phyloP scores from a whole-genome alignment of 1,140 invertebrate species.

The Drosophila trapezifrons region DNA sequence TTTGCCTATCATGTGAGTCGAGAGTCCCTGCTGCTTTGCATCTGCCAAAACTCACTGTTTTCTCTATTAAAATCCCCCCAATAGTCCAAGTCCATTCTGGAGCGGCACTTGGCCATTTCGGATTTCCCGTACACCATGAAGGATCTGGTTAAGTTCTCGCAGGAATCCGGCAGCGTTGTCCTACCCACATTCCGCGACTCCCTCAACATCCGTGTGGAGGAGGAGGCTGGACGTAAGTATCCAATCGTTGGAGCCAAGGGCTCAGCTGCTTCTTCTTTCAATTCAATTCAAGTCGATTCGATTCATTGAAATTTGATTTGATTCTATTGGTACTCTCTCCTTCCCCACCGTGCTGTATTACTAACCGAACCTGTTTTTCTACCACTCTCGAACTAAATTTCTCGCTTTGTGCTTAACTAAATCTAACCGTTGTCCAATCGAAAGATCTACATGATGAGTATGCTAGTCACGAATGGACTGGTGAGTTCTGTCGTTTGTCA shows the following conservation, averaged over 20 bases:
- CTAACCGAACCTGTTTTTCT: slow-evolving; percentile 68
- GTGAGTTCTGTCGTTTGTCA: slow-evolving; percentile 77
- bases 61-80: slow-evolving; percentile 21
- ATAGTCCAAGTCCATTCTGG: slow-evolving; percentile 91
- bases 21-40: background rate
- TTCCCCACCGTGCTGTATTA: slow-evolving; percentile 44
- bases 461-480: slow-evolving; percentile 83
- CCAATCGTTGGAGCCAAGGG: background rate
- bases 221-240: slow-evolving; percentile 90
- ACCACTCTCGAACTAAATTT: slow-evolving; percentile 60
- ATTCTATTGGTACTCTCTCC: slow-evolving; percentile 51
- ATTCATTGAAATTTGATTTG: slow-evolving; percentile 45
- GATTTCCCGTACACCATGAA: slow-evolving; percentile 91
- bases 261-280: slow-evolving; percentile 35
- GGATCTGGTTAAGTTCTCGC: slow-evolving; percentile 88
- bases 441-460: slow-evolving; percentile 83
- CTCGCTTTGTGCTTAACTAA: slow-evolving; percentile 68
- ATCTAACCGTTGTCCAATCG: slow-evolving; percentile 54
- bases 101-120: slow-evolving; percentile 91
- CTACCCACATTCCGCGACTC: slow-evolving; percentile 89
- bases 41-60: background rate
- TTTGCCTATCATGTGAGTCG: slow-evolving; percentile 91
- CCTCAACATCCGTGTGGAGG: slow-evolving; percentile 89
- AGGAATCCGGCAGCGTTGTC: slow-evolving; percentile 86
- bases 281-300: slow-evolving; percentile 54